Evolutionary conservation across 1,140 invertebrate species (phyloP), one percentile per base, ranked within the genome.

Genomic region (Penaeus japonicus): DNA sequence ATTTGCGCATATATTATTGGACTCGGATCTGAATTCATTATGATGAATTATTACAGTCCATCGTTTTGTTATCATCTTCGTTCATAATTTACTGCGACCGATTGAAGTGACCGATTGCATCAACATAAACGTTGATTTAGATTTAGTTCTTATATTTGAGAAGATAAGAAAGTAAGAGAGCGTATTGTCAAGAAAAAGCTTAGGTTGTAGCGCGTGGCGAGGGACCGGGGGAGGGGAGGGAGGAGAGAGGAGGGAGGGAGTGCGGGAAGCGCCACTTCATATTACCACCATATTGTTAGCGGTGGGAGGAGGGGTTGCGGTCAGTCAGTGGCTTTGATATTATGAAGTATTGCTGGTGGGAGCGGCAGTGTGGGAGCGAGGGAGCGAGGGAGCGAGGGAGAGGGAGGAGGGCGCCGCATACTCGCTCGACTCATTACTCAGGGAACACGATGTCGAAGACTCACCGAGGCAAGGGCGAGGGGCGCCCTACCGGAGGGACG

Each of bases 381-480:
- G 55, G 81, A 83, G 81, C 32, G 81, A 62, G 57, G 35, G 57
- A 65, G 57, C 30, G 53, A 55, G 79, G 32, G 53, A 79, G 47
- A 55, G 79, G 54, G 80, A 62, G 80, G 20, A 30, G 20, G 30
- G 55, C 12, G 55, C 30, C 10, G 30, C 80, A 35, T 24, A 47
- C 32, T 84, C 47, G 47, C 47, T 47, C 47, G 47, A 5, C 47
- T 47, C 47, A 12, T 47, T 47, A 12, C 47, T 12, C 47, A 15
- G 4, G 1, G 39, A 39, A 39, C 39, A 39, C 12, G 39, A 39
- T 7, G 39, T 39, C 39, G 39, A 4, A 39, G 39, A 39, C 39
- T 39, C 39, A 4, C 39, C 39, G 39, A 47, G 47, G 47, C 10
- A 7, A 15, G 47, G 15, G 47, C 15, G 47, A 47, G 47, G 47